Conservation (phyloP, 2,113 vertebrate genomes). For the Cottus gobio region DNA sequence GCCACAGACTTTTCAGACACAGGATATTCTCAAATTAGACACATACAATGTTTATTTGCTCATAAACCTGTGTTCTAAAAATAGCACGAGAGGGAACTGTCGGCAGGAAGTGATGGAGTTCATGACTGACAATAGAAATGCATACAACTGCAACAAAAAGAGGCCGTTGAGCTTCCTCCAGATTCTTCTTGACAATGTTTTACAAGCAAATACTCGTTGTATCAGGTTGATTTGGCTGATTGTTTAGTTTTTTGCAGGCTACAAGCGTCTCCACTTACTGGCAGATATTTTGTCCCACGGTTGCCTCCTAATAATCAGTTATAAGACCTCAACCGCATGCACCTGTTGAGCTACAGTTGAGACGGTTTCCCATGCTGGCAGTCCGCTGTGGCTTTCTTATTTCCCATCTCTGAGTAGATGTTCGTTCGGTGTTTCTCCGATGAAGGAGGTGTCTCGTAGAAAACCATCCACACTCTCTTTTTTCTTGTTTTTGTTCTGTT, state of each 20-base stretch:
- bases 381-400: not conserved
- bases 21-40: conserved; percentile 60
- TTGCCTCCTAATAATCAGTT: conserved; percentile 9
- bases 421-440: not conserved
- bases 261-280: not conserved
- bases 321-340: not conserved
- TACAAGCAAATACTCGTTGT: not conserved
- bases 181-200: conserved; percentile 4
- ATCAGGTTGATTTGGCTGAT: not conserved
- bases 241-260: not conserved
- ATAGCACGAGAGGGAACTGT: conserved; percentile 29
- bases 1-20: conserved; percentile 57
- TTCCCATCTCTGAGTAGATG: not conserved
- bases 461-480: not conserved
- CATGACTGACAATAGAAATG: conserved; percentile 36
- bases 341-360: conserved; percentile 23
- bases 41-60: conserved; percentile 58
- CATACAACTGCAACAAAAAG: not conserved
- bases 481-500: not conserved
- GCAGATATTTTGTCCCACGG: not conserved
- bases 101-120: conserved; percentile 39
- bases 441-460: not conserved
- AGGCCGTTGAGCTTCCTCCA: conserved; percentile 9
- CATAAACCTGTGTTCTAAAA: conserved; percentile 57
- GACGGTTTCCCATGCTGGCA: not conserved